phyloP scores from a whole-genome alignment of 2,888 invertebrate genomes.

The Neria commutata region DNA sequence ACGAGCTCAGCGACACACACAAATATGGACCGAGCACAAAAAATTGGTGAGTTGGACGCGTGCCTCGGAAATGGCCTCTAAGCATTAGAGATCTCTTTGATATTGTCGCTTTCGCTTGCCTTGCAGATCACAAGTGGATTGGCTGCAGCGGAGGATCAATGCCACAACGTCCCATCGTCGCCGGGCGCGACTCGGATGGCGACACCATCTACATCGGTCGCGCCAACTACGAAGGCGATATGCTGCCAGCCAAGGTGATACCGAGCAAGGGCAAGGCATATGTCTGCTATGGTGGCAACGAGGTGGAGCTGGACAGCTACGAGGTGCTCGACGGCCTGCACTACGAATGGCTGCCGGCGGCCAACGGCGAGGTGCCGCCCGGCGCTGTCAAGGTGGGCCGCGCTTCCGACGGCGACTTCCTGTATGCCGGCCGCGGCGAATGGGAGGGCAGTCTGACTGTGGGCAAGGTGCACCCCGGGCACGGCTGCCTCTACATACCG shows the following conservation, averaged over 20 bases:
- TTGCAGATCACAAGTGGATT: constrained; percentile 62
- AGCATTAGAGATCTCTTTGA: too few relatives aligned
- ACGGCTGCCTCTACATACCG: constrained; percentile 63
- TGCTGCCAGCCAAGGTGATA: constrained; percentile 69
- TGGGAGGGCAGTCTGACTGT: constrained; percentile 72
- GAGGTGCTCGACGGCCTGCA: constrained; percentile 71
- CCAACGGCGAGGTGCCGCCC: constrained; percentile 68
- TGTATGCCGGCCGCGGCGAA: constrained; percentile 72
- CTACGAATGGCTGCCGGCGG: constrained; percentile 71
- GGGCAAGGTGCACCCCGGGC: constrained; percentile 70
- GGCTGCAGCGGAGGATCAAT: constrained; percentile 59
- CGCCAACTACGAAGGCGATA: constrained; percentile 69
- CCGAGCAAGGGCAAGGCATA: constrained; percentile 70
- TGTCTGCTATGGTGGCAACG: constrained; percentile 68
- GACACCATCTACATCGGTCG: constrained; percentile 76
- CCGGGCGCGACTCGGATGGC: constrained; percentile 75
- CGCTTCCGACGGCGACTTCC: constrained; percentile 69
- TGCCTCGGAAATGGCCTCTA: too few relatives aligned
- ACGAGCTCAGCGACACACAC: too few relatives aligned
- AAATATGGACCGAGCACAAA: too few relatives aligned
- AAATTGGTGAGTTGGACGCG: too few relatives aligned
- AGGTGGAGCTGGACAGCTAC: constrained; percentile 69
- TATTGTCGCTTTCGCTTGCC: too few relatives aligned
- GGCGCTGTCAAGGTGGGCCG: constrained; percentile 72
- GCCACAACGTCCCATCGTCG: constrained; percentile 63